Conservation (phyloP, 1,140 invertebrate species). For the Muscidifurax raptorellus region DNA sequence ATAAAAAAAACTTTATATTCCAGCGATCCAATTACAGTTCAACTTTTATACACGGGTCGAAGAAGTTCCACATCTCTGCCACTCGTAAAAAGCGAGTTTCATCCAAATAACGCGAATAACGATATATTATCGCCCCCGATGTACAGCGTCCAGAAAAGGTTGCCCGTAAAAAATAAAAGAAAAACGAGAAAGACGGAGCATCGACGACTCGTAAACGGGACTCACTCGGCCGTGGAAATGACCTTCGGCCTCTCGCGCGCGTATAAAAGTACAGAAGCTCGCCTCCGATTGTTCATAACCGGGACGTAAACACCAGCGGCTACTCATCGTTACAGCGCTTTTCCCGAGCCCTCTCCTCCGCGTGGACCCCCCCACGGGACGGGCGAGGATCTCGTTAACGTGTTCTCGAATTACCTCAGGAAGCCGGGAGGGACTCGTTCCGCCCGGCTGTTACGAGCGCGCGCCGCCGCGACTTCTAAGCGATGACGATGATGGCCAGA, state of each 20-base stretch:
- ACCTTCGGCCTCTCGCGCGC: background rate
- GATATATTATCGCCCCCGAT: too few relatives aligned
- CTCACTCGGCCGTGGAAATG: background rate
- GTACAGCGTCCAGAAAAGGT: too few relatives aligned
- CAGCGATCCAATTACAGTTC: too few relatives aligned
- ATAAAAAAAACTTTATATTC: too few relatives aligned
- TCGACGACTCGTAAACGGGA: background rate
- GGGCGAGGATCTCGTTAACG: conserved; percentile 15
- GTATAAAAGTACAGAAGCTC: background rate
- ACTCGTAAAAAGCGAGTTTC: too few relatives aligned
- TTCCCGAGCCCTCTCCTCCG: background rate
- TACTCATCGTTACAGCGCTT: conserved; percentile 6
- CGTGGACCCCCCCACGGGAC: background rate
- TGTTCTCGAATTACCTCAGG: conserved; percentile 9
- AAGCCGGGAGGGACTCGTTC: background rate
- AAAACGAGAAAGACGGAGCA: too few relatives aligned
- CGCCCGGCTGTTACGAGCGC: background rate
- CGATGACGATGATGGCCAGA: conserved; percentile 1
- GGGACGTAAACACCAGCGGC: background rate
- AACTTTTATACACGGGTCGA: too few relatives aligned
- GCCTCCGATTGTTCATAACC: background rate
- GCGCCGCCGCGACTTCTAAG: background rate
- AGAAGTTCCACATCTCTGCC: too few relatives aligned
- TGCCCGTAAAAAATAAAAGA: too few relatives aligned
- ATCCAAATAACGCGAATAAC: too few relatives aligned